phyloP scores from a whole-genome alignment of 2,888 invertebrate species.

The Eudemis profundana region DNA sequence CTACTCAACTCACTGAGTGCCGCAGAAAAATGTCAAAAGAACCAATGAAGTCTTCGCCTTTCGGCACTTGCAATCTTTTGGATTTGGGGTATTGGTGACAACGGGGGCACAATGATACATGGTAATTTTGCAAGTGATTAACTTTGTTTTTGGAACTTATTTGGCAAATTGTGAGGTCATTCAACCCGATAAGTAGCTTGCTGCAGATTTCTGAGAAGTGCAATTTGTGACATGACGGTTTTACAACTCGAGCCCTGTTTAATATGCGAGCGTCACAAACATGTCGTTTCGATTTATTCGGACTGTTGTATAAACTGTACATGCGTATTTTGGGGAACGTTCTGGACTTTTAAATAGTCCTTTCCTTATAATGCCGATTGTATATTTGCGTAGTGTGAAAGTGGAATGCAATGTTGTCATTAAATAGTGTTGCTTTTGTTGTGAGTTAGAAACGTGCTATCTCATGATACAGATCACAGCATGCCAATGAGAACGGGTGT shows the following conservation, averaged over 20 bases:
- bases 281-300: background rate
- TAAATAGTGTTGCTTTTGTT: no score
- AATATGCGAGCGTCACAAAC: background rate
- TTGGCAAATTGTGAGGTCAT: conserved; percentile 9
- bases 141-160: conserved; percentile 20
- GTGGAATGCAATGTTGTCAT: no score
- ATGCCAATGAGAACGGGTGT: no score
- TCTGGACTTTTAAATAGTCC: no score
- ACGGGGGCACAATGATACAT: conserved; percentile 19
- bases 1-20: background rate
- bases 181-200: background rate
- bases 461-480: no score
- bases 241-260: background rate
- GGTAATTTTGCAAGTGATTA: conserved; percentile 28
- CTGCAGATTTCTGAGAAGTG: conserved; percentile 22
- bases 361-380: no score
- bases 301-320: no score
- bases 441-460: no score
- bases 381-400: no score
- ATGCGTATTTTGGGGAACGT: background rate
- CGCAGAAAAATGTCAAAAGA: background rate
- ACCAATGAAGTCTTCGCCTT: background rate
- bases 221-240: conserved; percentile 14
- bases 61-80: background rate
- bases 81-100: background rate